Base-by-base conservation (phyloP, 2,888 invertebrate genomes). In the Theristus sp. region DNA sequence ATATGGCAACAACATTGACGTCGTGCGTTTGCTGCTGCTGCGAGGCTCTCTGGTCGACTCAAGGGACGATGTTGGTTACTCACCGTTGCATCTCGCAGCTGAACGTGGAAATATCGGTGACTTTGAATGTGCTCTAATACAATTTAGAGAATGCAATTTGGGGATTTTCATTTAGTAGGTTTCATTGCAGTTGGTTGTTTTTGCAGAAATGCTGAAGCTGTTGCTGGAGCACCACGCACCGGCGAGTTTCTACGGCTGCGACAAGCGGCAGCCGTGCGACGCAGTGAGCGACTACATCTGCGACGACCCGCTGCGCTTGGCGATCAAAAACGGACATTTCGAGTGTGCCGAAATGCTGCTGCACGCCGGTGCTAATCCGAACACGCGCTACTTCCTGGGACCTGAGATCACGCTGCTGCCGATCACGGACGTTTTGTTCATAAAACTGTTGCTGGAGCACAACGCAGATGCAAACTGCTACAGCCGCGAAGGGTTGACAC, bases 401-500 rank as follows among this genome's bases (percentile, higher is more conserved):
- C 68, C 70, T 0, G 89, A 91, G 77, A 87, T 91, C 70, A 89
- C 89, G 75, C 79, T 89, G 70, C 84, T 89, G 0, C 80, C 82
- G 10, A 74, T 83, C 64, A 86, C 89, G 69, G 69, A 72, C 58
- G 66, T 66, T 24, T 64, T 29, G 56, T 88, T 86, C 70, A 74
- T 90, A 74, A 84, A 87, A 71, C 78, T 90, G 65, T 77, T 90
- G 64, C 79, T 91, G 61, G 83, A 83, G 25, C 86, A 86, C 71
- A 90, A 89, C 1, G 90, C 90, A 1, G 82, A 87, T 73, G 86
- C 90, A 53, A 87, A 91, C 75, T 84, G 86, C 28, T 79, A 86
- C 60, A 89, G 89, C 71, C 79, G 91, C 46, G 84, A 87, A 62
- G 90, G 90, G 0, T 78, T 90, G 24, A 89, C 89, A 0, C 88